Conservation (phyloP, 2,888 invertebrate species). For the Cheilosia urbana region DNA sequence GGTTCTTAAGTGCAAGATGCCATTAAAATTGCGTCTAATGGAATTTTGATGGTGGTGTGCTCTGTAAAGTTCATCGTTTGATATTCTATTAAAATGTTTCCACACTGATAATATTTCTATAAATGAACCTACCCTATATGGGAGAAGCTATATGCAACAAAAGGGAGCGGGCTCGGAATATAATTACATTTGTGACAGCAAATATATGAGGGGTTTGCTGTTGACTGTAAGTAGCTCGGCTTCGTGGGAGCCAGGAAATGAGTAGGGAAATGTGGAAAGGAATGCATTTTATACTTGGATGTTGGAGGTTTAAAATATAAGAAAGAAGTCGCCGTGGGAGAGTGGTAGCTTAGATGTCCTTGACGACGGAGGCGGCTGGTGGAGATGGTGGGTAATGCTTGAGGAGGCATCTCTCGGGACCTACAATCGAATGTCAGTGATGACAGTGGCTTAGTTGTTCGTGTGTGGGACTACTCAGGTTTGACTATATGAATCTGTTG, state of each 20-base stretch:
- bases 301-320: too few relatives aligned
- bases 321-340: too few relatives aligned
- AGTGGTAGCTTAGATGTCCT: too few relatives aligned
- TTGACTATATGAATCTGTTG: background rate
- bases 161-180: background rate
- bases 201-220: background rate
- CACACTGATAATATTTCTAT: constrained; percentile 21
- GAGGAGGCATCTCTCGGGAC: background rate
- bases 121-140: too few relatives aligned
- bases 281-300: too few relatives aligned
- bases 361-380: too few relatives aligned
- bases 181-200: constrained; percentile 28
- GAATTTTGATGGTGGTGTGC: constrained; percentile 55
- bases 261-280: background rate
- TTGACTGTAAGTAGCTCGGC: constrained; percentile 1
- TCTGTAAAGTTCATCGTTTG: constrained; percentile 40
- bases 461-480: background rate
- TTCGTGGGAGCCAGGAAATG: background rate
- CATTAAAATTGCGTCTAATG: constrained; percentile 65
- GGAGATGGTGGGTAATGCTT: background rate
- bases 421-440: too few relatives aligned
- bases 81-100: constrained; percentile 45
- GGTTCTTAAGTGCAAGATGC: constrained; percentile 61
- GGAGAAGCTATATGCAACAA: background rate
- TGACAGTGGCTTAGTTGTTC: background rate